Evolutionary conservation across 1,140 invertebrate species (phyloP).

Genomic region (Cryptotermes secundus): DNA sequence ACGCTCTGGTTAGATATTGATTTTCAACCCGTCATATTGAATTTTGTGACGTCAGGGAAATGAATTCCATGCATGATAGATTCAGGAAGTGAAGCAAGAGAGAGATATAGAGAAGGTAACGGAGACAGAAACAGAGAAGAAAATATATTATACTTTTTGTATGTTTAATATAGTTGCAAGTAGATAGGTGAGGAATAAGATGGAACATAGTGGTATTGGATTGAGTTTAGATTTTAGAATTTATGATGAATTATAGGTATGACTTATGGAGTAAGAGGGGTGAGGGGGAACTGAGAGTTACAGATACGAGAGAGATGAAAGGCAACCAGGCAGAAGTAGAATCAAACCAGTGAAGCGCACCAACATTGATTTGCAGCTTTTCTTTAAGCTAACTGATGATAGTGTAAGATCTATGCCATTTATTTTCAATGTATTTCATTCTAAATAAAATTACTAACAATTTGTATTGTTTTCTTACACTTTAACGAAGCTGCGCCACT

Average conservation of each 20-base stretch:
- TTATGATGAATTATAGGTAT: not conserved
- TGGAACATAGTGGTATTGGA: not conserved
- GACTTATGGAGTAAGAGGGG: not conserved
- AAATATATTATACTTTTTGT: not conserved
- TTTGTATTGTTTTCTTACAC: not conserved
- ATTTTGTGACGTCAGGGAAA: slow-evolving; percentile 16
- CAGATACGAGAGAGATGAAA: not conserved
- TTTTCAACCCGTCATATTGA: not conserved
- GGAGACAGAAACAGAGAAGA: not conserved
- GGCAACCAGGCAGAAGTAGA: not conserved
- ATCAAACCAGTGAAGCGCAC: not conserved
- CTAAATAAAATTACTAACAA: not conserved
- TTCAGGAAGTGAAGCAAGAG: slow-evolving; percentile 6
- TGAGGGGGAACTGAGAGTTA: not conserved
- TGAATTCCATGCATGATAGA: slow-evolving; percentile 12
- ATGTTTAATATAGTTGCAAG: not conserved
- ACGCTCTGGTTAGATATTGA: slow-evolving; percentile 1
- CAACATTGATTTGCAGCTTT: not conserved
- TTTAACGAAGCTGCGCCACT: not conserved
- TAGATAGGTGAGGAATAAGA: slow-evolving; percentile 4
- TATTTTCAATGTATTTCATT: not conserved
- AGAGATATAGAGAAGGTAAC: not conserved
- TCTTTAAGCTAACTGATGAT: not conserved
- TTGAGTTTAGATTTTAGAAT: slow-evolving; percentile 8
- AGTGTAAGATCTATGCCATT: not conserved